These are phyloP conservation scores for Lutjanus campechanus DNA, from an alignment of 2,797 vertebrate species.

Conservation along the genomic window DNA sequence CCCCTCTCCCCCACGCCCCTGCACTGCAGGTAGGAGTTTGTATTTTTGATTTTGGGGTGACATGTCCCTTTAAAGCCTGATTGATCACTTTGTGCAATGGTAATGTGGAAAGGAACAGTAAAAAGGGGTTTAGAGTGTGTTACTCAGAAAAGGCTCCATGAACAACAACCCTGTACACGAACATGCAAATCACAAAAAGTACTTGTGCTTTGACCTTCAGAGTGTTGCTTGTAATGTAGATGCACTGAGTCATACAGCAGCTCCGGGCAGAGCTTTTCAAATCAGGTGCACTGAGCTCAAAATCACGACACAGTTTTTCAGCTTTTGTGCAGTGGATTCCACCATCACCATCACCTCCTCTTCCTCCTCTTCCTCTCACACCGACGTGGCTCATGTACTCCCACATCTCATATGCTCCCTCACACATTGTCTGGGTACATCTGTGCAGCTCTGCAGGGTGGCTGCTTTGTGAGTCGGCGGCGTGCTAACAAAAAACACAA, in stretches of 20 bases:
- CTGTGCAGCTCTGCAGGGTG: constrained; percentile 8
- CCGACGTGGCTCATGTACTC: constrained; percentile 42
- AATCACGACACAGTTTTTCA: constrained; percentile 62
- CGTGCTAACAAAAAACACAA: neutral
- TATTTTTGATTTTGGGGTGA: too few species aligned
- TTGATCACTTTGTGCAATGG: neutral
- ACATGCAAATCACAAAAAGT: constrained; percentile 20
- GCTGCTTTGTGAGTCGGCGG: constrained; percentile 14
- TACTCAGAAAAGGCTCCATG: neutral
- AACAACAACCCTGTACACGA: neutral
- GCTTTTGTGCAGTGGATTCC: constrained; percentile 4
- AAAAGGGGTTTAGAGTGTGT: neutral
- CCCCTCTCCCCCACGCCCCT: too few species aligned
- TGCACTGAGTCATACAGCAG: constrained; percentile 53
- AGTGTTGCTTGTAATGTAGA: constrained; percentile 35
- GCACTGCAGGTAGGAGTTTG: too few species aligned
- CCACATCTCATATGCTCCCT: constrained; percentile 33
- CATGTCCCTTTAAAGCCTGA: neutral
- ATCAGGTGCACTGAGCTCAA: neutral
- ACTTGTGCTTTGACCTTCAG: constrained; percentile 10
- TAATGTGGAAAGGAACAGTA: neutral
- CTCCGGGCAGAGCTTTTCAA: neutral
- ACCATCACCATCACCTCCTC: constrained; percentile 6
- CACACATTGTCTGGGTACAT: constrained; percentile 20
- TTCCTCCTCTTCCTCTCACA: constrained; percentile 34